phyloP scores from a whole-genome alignment of 2,113 vertebrate genomes.

The Galemys pyrenaicus region DNA sequence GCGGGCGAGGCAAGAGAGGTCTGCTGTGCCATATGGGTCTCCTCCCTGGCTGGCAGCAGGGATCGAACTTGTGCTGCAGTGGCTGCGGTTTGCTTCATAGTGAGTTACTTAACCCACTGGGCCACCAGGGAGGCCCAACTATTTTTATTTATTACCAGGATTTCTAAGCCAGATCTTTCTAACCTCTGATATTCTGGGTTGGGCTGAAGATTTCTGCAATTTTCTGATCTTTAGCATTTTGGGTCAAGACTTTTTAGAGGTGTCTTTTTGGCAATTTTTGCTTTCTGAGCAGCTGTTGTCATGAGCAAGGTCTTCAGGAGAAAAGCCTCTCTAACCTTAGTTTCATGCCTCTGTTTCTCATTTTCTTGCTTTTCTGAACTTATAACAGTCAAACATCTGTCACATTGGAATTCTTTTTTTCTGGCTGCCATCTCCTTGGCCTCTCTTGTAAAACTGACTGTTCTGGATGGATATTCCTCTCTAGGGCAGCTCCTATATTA shows the following conservation, averaged over 20 bases:
- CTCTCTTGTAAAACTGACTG: not conserved
- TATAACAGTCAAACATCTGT: constrained; percentile 40
- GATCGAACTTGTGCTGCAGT: too few relatives aligned
- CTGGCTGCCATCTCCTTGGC: not conserved
- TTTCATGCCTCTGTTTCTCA: constrained; percentile 45
- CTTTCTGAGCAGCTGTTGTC: not conserved
- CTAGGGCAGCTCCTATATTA: not conserved
- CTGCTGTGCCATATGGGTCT: too few relatives aligned
- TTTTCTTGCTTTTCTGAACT: constrained; percentile 52
- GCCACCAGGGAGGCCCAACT: too few relatives aligned
- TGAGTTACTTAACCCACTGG: too few relatives aligned
- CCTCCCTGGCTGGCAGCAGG: too few relatives aligned
- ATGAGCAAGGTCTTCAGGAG: not conserved
- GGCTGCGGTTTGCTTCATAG: too few relatives aligned
- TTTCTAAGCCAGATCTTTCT: not conserved
- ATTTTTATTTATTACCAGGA: not conserved
- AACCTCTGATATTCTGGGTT: not conserved
- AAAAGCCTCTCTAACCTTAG: not conserved
- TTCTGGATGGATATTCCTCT: constrained; percentile 1
- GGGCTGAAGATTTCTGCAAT: not conserved
- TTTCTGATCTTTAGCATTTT: not conserved
- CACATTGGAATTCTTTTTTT: constrained; percentile 14
- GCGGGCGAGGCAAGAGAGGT: too few relatives aligned
- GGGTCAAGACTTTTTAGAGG: not conserved
- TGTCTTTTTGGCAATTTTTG: not conserved